Percentiles rank a stretch among this genome's conserved stretches.
phyloP scores from a whole-genome alignment of 2,113 vertebrate species.

The Eurystomus gularis region DNA sequence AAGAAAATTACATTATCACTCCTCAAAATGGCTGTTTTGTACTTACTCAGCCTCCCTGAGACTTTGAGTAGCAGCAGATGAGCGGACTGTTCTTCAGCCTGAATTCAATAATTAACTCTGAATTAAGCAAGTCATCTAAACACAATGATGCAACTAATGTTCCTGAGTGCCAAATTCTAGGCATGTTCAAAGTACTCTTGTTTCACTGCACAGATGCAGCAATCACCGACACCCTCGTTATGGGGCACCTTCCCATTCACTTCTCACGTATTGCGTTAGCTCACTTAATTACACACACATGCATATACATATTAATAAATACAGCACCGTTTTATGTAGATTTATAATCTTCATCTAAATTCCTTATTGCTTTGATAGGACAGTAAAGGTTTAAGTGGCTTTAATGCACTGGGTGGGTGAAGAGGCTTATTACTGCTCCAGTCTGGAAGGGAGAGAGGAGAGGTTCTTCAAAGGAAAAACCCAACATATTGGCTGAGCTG shows the following conservation, averaged over 20 bases:
- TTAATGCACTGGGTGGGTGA: not conserved
- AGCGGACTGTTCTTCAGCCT: constrained; percentile 31
- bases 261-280: not conserved
- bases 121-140: constrained; percentile 40
- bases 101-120: constrained; percentile 45
- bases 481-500: not conserved
- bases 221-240: not conserved
- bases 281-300: not conserved
- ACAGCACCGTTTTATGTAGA: not conserved
- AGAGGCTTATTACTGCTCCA: not conserved
- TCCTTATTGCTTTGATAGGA: not conserved
- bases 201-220: not conserved
- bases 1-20: not conserved
- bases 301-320: not conserved
- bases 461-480: not conserved
- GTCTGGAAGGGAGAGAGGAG: not conserved
- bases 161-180: not conserved
- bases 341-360: not conserved
- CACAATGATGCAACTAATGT: constrained; percentile 20
- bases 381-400: not conserved
- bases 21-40: constrained; percentile 19
- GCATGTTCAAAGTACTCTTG: not conserved
- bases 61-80: not conserved
- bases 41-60: not conserved
- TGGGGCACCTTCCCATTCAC: not conserved